These are phyloP conservation scores for Tragelaphus eurycerus DNA, from an alignment of 2,797 vertebrate species.

Conservation along the genomic window DNA sequence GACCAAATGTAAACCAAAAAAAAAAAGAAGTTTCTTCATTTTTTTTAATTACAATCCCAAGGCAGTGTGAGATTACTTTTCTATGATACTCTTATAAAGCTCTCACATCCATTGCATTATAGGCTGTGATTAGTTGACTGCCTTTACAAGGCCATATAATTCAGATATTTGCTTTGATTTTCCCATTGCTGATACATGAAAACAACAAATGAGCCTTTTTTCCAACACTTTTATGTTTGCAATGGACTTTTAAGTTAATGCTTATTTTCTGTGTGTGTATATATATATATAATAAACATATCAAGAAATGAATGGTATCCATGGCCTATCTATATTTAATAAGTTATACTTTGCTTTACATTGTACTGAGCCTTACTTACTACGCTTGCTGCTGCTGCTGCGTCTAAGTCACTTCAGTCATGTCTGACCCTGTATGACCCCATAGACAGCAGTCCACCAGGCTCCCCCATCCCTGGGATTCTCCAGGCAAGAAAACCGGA, in stretches of 20 bases:
- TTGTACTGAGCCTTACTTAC: not conserved
- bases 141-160: not conserved
- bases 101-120: not conserved
- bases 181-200: not conserved
- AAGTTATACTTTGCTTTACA: not conserved
- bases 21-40: not conserved
- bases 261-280: not conserved
- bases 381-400: not conserved
- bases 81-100: not conserved
- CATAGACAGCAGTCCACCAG: too few species aligned
- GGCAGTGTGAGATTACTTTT: not conserved
- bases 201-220: not conserved
- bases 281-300: not conserved
- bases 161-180: not conserved
- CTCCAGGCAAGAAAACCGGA: too few species aligned
- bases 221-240: not conserved
- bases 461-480: too few species aligned
- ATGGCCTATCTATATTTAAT: not conserved
- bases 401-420: too few species aligned
- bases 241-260: not conserved
- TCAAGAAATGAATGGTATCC: not conserved
- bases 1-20: conserved; percentile 20
- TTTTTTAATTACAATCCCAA: conserved; percentile 4
- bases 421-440: too few species aligned
- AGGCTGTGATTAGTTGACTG: not conserved